phyloP scores from a whole-genome alignment of 2,113 vertebrate species.

The Mastomys coucha region DNA sequence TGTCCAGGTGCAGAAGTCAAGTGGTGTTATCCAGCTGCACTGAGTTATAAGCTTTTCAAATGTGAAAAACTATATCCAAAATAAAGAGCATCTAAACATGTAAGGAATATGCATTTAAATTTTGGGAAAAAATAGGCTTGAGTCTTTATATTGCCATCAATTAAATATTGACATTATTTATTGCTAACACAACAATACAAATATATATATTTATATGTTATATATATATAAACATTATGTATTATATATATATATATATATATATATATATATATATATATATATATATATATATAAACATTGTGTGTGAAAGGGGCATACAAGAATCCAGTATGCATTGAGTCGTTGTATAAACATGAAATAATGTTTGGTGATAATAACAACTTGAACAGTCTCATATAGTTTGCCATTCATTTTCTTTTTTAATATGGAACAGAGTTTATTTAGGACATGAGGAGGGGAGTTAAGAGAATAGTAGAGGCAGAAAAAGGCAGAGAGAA shows the following conservation, averaged over 20 bases:
- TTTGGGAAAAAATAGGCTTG: constrained; percentile 10
- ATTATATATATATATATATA: too few species aligned
- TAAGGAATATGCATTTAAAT: not conserved
- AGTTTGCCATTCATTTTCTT: constrained; percentile 1
- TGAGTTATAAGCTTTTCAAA: constrained; percentile 5
- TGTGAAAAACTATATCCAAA: constrained; percentile 17
- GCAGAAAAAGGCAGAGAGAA: too few species aligned
- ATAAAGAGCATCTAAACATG: not conserved
- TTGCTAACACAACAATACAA: not conserved
- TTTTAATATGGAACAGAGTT: not conserved
- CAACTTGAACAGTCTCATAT: not conserved
- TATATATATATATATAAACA: not conserved
- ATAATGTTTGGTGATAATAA: not conserved
- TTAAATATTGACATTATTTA: not conserved
- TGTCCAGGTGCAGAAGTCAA: not conserved
- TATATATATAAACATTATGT: too few species aligned
- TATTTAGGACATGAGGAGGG: too few species aligned
- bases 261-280: too few species aligned
- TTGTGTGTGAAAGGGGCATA: not conserved
- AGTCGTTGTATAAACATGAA: not conserved
- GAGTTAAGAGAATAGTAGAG: too few species aligned
- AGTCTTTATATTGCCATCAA: constrained; percentile 59
- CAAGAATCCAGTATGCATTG: not conserved
- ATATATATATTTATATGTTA: not conserved
- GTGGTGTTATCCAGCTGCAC: constrained; percentile 8